A percentile compares a stretch with the other conserved stretches of the same genome.
Evolutionary conservation across 2,113 vertebrate genomes (phyloP).

Genomic region (Marcusenius ussheri): DNA sequence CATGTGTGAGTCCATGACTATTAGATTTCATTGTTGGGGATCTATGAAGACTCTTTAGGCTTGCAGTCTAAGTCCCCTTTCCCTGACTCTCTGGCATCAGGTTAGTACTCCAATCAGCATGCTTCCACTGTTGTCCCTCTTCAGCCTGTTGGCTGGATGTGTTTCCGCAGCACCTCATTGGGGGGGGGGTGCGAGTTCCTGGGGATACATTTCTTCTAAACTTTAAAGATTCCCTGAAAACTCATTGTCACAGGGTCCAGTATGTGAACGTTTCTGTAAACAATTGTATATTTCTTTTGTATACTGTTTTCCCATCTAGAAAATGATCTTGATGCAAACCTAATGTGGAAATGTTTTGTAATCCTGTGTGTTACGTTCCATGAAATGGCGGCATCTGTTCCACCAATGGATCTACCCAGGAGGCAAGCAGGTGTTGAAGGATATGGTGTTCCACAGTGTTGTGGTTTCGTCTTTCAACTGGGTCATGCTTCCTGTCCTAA

Average conservation of each 20-base stretch:
- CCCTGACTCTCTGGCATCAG: neutral
- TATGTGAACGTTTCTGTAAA: neutral
- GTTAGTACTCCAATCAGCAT: neutral
- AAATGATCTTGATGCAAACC: neutral
- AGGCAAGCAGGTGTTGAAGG: neutral
- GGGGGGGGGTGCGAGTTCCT: too few species aligned
- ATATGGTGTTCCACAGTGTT: constrained; percentile 1
- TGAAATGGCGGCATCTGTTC: neutral
- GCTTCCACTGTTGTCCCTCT: neutral
- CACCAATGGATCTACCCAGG: neutral
- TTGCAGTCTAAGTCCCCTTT: neutral
- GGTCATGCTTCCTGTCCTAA: neutral
- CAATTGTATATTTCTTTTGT: neutral
- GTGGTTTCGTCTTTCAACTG: neutral
- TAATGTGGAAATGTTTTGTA: neutral
- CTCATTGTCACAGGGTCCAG: neutral
- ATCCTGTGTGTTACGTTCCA: neutral
- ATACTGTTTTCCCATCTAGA: neutral
- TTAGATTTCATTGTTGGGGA: neutral
- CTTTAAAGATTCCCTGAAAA: neutral
- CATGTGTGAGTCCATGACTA: neutral
- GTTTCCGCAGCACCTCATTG: neutral
- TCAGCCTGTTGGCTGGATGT: neutral
- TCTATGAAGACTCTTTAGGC: neutral
- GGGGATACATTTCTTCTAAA: neutral